A percentile compares a stretch with the other conserved stretches of the same genome.
These are phyloP conservation scores for Bovichtus variegatus DNA, from an alignment of 2,797 vertebrate species.

Conservation along the genomic window DNA sequence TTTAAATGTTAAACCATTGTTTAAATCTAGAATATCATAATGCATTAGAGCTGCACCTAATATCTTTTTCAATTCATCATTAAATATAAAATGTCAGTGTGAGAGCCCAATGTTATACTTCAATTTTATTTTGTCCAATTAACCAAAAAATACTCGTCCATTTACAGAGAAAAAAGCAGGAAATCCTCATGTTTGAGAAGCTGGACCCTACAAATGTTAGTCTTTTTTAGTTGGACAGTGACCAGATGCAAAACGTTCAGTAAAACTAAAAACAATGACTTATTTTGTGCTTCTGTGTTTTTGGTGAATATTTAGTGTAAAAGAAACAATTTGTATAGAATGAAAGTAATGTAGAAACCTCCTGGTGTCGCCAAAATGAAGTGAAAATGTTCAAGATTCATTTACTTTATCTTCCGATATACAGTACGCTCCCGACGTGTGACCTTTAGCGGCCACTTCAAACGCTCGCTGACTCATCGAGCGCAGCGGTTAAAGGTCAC, in stretches of 20 bases:
- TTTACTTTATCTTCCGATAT: neutral
- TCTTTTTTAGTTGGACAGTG: neutral
- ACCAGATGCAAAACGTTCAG: neutral
- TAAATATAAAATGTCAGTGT: neutral
- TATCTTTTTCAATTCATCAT: neutral
- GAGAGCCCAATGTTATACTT: neutral
- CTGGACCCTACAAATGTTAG: neutral
- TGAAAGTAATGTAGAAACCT: neutral
- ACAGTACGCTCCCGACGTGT: neutral
- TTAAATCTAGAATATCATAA: neutral
- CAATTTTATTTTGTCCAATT: neutral
- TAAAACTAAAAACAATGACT: neutral
- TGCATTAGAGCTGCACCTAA: neutral
- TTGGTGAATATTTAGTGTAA: neutral
- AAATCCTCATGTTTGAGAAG: neutral
- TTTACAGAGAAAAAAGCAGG: neutral
- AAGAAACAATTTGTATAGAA: neutral
- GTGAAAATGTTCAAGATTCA: neutral
- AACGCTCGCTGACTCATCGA: neutral
- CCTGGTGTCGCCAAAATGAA: neutral
- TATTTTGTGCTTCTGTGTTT: neutral
- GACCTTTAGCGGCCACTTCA: conserved; percentile 6
- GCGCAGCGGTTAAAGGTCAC: conserved; percentile 5
- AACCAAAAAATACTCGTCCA: neutral
- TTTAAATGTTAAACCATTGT: neutral